These are phyloP conservation scores for Coecobrya sp. DNA, from an alignment of 2,888 invertebrate genomes.

Conservation along the genomic window DNA sequence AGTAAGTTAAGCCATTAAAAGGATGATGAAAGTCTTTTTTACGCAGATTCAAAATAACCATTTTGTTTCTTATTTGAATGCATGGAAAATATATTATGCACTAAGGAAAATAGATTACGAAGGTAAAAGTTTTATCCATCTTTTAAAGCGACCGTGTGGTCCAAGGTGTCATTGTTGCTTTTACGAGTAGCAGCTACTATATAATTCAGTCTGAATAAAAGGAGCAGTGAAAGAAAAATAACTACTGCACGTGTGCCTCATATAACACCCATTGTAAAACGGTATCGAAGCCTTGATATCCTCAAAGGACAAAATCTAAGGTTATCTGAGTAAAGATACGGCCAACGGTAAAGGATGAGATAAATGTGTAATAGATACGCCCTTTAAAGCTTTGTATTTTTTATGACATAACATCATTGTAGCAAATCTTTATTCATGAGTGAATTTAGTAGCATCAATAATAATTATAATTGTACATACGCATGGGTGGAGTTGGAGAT, in stretches of 20 bases:
- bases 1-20: slow-evolving; percentile 57
- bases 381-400: not conserved
- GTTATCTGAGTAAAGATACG: no score
- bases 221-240: no score
- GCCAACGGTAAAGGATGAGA: no score
- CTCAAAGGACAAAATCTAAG: no score
- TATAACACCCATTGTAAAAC: no score
- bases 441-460: not conserved
- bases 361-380: no score
- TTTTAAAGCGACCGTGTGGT: not conserved
- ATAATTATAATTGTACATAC: not conserved
- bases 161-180: not conserved
- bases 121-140: not conserved
- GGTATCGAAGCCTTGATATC: no score
- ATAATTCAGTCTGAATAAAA: no score
- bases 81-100: not conserved
- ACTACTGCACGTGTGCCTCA: no score
- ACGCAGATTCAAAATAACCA: not conserved
- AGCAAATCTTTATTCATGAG: not conserved
- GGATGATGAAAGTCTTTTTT: slow-evolving; percentile 15
- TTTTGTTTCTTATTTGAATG: not conserved
- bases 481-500: not conserved
- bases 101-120: not conserved
- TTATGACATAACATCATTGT: not conserved
- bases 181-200: not conserved